These are phyloP conservation scores for Cairina moschata DNA, from an alignment of 2,113 vertebrate species.

Conservation along the genomic window DNA sequence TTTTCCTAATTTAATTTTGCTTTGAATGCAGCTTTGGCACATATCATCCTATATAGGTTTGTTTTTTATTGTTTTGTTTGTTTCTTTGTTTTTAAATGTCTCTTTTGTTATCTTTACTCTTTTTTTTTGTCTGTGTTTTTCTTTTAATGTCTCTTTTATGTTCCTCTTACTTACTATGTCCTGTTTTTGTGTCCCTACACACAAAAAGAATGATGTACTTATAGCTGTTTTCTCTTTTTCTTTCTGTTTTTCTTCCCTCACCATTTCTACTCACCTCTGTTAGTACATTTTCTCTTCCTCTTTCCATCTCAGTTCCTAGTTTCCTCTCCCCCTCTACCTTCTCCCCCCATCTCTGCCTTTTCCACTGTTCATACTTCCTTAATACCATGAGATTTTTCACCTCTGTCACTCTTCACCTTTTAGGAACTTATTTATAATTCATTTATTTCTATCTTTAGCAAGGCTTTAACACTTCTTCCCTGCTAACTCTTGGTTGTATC, in stretches of 20 bases:
- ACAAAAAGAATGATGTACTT: background rate
- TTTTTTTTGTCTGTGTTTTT: background rate
- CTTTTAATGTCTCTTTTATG: background rate
- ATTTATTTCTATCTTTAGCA: background rate
- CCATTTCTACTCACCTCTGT: background rate
- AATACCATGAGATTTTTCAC: background rate
- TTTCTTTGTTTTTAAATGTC: too few species aligned
- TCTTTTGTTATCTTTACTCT: too few species aligned
- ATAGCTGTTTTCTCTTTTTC: background rate
- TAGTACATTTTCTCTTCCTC: background rate
- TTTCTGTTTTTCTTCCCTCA: background rate
- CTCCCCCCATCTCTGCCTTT: background rate
- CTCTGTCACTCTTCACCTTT: background rate
- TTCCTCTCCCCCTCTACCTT: background rate
- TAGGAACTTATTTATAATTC: background rate
- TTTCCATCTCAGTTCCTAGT: background rate
- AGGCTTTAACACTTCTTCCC: background rate
- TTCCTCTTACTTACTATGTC: background rate
- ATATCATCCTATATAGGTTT: rapidly evolving
- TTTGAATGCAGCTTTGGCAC: background rate
- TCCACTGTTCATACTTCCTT: background rate
- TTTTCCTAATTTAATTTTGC: background rate
- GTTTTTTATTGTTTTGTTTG: too few species aligned
- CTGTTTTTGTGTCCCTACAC: background rate
- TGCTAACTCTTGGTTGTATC: background rate